Evolutionary conservation across 2,797 vertebrate species (phyloP).

Genomic region (Cynodonichthys magdalenae): DNA sequence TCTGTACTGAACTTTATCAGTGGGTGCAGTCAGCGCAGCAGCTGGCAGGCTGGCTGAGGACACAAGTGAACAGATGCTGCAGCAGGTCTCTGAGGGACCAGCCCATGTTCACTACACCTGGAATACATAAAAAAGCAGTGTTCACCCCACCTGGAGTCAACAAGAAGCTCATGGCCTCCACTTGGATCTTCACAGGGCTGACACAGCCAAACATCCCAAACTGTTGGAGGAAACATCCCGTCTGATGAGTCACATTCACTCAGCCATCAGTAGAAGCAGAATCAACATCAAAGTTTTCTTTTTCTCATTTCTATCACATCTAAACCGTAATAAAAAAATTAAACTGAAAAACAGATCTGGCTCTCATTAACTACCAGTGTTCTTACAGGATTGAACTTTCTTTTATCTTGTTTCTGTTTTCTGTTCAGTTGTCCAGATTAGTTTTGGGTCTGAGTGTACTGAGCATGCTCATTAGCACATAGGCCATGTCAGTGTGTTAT

Average conservation of each 20-base stretch:
- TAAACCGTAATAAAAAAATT: too few relatives aligned
- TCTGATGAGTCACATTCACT: conserved; percentile 8
- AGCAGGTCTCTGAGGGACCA: conserved; percentile 60
- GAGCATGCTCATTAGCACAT: background rate
- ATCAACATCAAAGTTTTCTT: too few relatives aligned
- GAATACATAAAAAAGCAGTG: conserved; percentile 48
- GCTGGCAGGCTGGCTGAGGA: conserved; percentile 32
- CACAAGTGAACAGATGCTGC: conserved; percentile 81
- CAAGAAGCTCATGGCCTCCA: conserved; percentile 36
- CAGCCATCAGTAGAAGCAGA: background rate
- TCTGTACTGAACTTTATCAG: background rate
- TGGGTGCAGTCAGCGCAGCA: background rate
- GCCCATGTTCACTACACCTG: conserved; percentile 50
- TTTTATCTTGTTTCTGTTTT: background rate
- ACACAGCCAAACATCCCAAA: conserved; percentile 4
- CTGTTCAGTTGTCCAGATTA: background rate
- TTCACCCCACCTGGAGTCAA: conserved; percentile 47
- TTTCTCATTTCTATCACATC: too few relatives aligned
- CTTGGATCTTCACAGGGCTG: conserved; percentile 15
- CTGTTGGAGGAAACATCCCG: background rate
- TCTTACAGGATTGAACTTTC: too few relatives aligned
- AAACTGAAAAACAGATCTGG: too few relatives aligned
- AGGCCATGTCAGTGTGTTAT: too few relatives aligned
- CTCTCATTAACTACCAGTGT: too few relatives aligned
- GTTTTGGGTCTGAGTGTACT: background rate